Percentiles rank a stretch among this genome's conserved stretches.
Evolutionary conservation across 1,140 invertebrate species (phyloP).

Genomic region (Bemisia tabaci): DNA sequence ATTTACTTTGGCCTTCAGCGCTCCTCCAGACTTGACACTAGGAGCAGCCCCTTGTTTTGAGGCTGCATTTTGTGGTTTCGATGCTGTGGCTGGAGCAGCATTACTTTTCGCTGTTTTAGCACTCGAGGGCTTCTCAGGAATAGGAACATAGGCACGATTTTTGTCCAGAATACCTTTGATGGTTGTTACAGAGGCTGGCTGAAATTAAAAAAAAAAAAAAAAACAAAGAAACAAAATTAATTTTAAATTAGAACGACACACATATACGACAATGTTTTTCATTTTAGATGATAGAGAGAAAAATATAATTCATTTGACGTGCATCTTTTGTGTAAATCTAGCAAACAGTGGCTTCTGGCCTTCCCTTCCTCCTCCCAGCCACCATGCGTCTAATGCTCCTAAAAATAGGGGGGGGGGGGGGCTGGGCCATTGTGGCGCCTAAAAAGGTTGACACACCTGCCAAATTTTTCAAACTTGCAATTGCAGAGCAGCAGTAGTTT

Average conservation of each 20-base stretch:
- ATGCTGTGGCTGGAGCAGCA: background rate
- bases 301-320: too few relatives aligned
- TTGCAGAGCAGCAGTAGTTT: too few relatives aligned
- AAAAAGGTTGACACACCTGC: too few relatives aligned
- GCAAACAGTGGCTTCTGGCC: too few relatives aligned
- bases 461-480: too few relatives aligned
- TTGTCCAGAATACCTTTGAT: constrained; percentile 73
- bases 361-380: too few relatives aligned
- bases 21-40: constrained; percentile 6
- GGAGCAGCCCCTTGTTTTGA: constrained; percentile 17
- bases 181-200: constrained; percentile 69
- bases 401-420: too few relatives aligned
- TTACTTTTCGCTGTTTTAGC: background rate
- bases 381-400: too few relatives aligned
- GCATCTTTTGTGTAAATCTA: too few relatives aligned
- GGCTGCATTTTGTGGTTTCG: background rate
- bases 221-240: constrained; percentile 1
- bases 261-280: too few relatives aligned
- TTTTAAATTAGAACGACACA: background rate
- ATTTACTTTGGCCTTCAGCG: constrained; percentile 6
- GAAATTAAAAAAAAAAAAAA: constrained; percentile 12
- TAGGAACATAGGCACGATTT: constrained; percentile 64
- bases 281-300: too few relatives aligned
- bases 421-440: too few relatives aligned
- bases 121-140: constrained; percentile 47